A percentile compares a stretch with the other conserved stretches of the same genome.
Evolutionary conservation across 2,888 invertebrate species (phyloP).

Genomic region (Aethes cnicana): DNA sequence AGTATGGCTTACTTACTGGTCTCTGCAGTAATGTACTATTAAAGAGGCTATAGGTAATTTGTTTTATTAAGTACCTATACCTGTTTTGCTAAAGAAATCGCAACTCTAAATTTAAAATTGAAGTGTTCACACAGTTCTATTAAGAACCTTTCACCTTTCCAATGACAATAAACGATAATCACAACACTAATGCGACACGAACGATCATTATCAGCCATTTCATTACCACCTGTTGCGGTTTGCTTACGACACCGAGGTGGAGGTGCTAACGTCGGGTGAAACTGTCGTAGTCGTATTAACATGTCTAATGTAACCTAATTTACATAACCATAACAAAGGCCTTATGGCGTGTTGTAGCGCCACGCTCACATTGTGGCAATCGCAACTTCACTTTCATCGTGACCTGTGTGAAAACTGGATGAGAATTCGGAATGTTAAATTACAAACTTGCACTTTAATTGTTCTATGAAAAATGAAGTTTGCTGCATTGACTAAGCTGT

Average conservation of each 20-base stretch:
- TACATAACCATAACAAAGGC: slow-evolving; percentile 52
- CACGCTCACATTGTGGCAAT: slow-evolving; percentile 47
- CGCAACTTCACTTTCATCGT: slow-evolving; percentile 50
- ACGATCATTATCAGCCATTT: slow-evolving; percentile 4
- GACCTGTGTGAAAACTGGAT: slow-evolving; percentile 29
- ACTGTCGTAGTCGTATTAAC: slow-evolving; percentile 35
- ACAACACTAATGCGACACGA: slow-evolving; percentile 1
- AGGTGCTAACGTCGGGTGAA: slow-evolving; percentile 17
- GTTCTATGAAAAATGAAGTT: no score
- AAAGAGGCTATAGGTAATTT: no score
- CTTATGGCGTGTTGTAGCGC: slow-evolving; percentile 36
- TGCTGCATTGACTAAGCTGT: no score
- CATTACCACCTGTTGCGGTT: slow-evolving; percentile 1
- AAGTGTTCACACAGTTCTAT: not conserved
- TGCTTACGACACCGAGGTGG: slow-evolving; percentile 4
- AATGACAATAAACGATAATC: not conserved
- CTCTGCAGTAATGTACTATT: no score
- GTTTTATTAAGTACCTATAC: no score
- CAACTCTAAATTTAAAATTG: no score
- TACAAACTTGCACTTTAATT: no score
- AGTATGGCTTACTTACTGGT: no score
- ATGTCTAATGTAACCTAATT: slow-evolving; percentile 45
- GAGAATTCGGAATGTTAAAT: no score
- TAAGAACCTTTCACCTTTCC: not conserved
- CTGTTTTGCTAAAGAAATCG: no score